Evolutionary conservation across 2,888 invertebrate genomes (phyloP).

Genomic region (Pollenia angustigena): DNA sequence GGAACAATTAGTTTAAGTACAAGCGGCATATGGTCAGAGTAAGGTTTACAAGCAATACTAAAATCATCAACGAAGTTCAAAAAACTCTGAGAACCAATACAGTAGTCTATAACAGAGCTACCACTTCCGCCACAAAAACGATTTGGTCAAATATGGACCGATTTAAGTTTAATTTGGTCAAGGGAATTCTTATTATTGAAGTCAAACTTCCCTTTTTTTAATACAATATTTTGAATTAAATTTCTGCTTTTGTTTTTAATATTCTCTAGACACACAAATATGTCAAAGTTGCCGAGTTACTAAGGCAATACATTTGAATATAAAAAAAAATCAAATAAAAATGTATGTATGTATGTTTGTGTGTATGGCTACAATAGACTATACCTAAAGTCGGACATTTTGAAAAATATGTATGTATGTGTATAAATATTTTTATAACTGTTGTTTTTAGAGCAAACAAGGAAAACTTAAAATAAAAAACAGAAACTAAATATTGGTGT

Average conservation of each 20-base stretch:
- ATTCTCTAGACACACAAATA: slow-evolving; percentile 61
- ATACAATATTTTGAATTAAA: slow-evolving; percentile 15
- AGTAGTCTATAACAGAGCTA: no score
- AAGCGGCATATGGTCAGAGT: no score
- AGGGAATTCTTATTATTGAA: no score
- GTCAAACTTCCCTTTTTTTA: slow-evolving; percentile 9
- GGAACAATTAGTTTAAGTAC: no score
- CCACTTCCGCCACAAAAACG: no score
- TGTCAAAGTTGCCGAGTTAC: slow-evolving; percentile 58
- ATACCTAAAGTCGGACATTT: slow-evolving; percentile 65
- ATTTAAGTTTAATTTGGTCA: no score
- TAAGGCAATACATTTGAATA: slow-evolving; percentile 46
- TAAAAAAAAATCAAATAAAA: background rate
- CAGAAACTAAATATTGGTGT: slow-evolving; percentile 48
- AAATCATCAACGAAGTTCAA: no score
- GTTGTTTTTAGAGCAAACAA: slow-evolving; percentile 25
- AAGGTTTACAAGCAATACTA: no score
- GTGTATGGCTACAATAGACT: background rate
- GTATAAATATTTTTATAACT: background rate
- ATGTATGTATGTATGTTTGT: background rate
- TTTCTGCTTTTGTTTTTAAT: slow-evolving; percentile 15
- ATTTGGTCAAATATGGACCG: no score
- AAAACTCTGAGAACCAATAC: no score
- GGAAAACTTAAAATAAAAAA: background rate
- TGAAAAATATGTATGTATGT: slow-evolving; percentile 37